Conservation (phyloP, 2,888 invertebrate genomes). For the Perithous albicinctus region DNA sequence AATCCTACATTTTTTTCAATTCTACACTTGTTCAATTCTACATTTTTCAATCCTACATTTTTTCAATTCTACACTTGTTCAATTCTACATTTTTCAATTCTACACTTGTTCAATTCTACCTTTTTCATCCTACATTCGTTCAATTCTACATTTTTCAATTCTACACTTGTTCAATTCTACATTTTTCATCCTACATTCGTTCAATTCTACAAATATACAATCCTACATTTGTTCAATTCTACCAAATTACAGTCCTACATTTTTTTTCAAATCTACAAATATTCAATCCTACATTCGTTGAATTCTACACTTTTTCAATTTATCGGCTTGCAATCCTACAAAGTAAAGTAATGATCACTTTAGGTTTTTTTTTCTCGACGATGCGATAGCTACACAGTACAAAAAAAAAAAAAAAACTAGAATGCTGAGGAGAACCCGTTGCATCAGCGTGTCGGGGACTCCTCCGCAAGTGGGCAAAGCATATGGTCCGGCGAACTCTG, state of each 20-base stretch:
- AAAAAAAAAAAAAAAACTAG: no score
- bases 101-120: not conserved
- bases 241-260: no score
- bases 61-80: not conserved
- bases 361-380: no score
- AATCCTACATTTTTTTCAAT: not conserved
- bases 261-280: no score
- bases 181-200: not conserved
- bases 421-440: not conserved
- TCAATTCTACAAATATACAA: not conserved
- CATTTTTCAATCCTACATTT: no score
- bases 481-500: constrained; percentile 69
- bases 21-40: not conserved
- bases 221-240: not conserved
- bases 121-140: not conserved
- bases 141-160: not conserved
- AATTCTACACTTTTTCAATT: no score
- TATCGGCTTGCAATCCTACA: no score
- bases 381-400: no score
- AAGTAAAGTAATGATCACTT: no score
- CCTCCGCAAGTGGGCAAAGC: constrained; percentile 61
- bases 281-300: no score
- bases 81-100: no score
- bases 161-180: not conserved
- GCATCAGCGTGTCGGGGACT: not conserved